Conservation (phyloP, 1,140 invertebrate genomes). For the Leptonema lineaticorne region DNA sequence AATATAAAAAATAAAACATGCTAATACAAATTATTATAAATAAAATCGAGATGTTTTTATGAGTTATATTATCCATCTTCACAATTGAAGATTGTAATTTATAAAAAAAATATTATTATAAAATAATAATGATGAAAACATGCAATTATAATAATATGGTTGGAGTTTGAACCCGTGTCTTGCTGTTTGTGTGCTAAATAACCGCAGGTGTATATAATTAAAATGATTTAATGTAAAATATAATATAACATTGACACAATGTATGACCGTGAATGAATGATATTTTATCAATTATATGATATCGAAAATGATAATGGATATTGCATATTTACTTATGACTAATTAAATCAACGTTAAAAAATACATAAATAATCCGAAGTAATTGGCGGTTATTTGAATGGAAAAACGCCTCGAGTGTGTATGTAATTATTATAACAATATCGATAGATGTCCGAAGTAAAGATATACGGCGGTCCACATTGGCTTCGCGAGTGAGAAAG, state of each 20-base stretch:
- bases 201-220: background rate
- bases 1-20: background rate
- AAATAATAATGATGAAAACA: too few species aligned
- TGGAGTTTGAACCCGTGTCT: too few species aligned
- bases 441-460: background rate
- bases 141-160: too few species aligned
- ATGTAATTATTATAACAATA: conserved; percentile 4
- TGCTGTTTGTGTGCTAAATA: too few species aligned
- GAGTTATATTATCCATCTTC: too few species aligned
- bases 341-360: too few species aligned
- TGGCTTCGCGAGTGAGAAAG: conserved; percentile 30
- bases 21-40: too few species aligned
- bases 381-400: background rate
- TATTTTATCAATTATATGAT: background rate
- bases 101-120: too few species aligned
- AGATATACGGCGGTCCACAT: conserved; percentile 33
- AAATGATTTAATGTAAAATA: background rate
- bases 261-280: conserved; percentile 27
- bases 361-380: background rate
- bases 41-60: too few species aligned
- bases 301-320: background rate
- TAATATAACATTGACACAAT: conserved; percentile 8
- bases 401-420: background rate
- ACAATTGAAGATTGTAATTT: too few species aligned
- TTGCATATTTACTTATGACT: background rate